Conservation (phyloP, 2,797 vertebrate species). For the Acridotheres tristis region DNA sequence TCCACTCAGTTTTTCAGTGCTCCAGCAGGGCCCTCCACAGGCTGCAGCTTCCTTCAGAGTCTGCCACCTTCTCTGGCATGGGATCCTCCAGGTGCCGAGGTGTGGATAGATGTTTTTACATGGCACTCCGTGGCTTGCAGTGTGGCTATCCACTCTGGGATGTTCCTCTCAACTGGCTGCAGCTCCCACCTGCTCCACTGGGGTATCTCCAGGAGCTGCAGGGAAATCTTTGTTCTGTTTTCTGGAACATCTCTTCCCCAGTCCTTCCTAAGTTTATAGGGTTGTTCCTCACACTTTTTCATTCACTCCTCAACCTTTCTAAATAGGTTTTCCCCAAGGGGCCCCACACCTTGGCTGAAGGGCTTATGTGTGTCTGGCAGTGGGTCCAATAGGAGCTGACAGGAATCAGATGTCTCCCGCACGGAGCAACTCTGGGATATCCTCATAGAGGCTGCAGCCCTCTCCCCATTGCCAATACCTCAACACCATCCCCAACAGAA, state of each 20-base stretch:
- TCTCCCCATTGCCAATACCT: background rate
- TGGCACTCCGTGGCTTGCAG: background rate
- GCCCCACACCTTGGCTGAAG: rapidly evolving
- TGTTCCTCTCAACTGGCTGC: background rate
- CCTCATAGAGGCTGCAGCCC: background rate
- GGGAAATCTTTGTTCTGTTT: background rate
- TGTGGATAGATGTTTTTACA: background rate
- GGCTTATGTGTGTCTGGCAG: too few relatives aligned
- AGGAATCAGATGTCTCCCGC: too few relatives aligned
- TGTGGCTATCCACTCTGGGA: background rate
- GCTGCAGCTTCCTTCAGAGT: background rate
- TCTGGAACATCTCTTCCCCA: background rate
- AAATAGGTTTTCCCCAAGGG: rapidly evolving
- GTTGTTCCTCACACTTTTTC: background rate
- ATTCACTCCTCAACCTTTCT: background rate
- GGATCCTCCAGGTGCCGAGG: background rate
- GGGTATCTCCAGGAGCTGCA: background rate
- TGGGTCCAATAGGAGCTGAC: background rate
- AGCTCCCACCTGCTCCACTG: background rate
- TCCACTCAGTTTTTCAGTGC: background rate
- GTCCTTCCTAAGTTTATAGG: background rate
- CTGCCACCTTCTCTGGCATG: background rate
- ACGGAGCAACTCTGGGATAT: background rate
- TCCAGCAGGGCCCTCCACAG: rapidly evolving
- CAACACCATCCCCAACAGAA: background rate